Evolutionary conservation across 2,797 vertebrate species (phyloP).

Genomic region (Liparis tanakae): DNA sequence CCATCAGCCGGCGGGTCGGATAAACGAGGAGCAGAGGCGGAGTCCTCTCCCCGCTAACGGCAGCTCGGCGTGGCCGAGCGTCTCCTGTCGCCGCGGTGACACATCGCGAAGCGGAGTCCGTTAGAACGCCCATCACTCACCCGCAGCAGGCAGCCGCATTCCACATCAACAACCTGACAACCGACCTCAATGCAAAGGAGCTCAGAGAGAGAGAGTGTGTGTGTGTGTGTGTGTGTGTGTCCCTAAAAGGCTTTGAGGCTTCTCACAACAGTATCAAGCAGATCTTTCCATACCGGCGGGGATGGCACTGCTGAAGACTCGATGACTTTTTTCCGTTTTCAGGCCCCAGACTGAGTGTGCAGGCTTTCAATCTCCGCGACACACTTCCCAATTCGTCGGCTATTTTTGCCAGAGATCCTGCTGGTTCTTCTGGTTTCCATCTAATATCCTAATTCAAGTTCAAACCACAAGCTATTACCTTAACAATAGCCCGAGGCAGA

Average conservation of each 20-base stretch:
- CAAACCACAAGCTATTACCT: conserved; percentile 56
- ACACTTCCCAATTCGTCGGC: conserved; percentile 9
- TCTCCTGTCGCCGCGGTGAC: conserved; percentile 68
- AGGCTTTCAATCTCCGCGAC: not conserved
- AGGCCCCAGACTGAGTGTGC: not conserved
- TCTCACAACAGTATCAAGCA: conserved; percentile 32
- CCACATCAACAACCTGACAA: conserved; percentile 61
- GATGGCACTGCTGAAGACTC: conserved; percentile 49
- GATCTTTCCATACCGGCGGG: conserved; percentile 35
- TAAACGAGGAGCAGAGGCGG: conserved; percentile 60
- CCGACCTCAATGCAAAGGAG: conserved; percentile 47
- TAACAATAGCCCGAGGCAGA: conserved; percentile 61
- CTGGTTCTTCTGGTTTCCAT: conserved; percentile 29
- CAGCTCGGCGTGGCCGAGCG: conserved; percentile 50
- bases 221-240: conserved; percentile 16
- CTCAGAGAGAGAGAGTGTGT: conserved; percentile 3
- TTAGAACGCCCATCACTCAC: conserved; percentile 75
- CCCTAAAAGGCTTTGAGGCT: conserved; percentile 13
- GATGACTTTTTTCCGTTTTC: conserved; percentile 35
- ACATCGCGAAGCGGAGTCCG: conserved; percentile 70
- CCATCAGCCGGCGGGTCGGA: conserved; percentile 73
- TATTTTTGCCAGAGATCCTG: conserved; percentile 24
- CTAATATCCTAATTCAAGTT: conserved; percentile 45
- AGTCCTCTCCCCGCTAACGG: conserved; percentile 51
- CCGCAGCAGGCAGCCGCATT: conserved; percentile 59